phyloP scores from a whole-genome alignment of 2,888 invertebrate genomes.

The Cantharis rufa region DNA sequence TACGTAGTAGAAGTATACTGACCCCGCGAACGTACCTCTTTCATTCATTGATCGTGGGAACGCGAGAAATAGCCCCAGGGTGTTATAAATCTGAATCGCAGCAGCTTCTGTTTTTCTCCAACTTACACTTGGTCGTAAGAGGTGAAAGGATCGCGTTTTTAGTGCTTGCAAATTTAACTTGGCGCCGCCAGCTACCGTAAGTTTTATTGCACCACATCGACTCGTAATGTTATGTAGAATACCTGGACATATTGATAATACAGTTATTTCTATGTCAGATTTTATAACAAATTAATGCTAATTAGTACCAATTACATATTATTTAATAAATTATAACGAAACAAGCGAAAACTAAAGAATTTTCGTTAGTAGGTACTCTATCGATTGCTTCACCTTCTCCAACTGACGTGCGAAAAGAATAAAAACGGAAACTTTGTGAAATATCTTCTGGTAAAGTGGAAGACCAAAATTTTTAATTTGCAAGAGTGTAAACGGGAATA shows the following conservation, averaged over 20 bases:
- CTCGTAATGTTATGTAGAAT: not conserved
- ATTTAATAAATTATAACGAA: not conserved
- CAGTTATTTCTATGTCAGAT: not conserved
- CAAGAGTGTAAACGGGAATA: not conserved
- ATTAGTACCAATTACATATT: not conserved
- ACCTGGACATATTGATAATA: not conserved
- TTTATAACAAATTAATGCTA: not conserved
- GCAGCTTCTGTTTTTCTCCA: conserved; percentile 29
- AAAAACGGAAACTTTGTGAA: not conserved
- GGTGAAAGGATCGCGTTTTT: conserved; percentile 24
- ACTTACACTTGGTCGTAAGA: conserved; percentile 14
- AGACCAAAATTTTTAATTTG: not conserved
- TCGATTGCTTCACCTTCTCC: not conserved
- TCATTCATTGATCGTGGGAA: conserved; percentile 55
- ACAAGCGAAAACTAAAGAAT: not conserved
- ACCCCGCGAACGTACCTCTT: conserved; percentile 51
- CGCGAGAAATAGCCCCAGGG: conserved; percentile 26
- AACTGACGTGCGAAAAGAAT: not conserved
- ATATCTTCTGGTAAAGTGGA: too few species aligned
- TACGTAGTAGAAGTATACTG: conserved; percentile 52
- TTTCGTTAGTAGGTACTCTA: not conserved
- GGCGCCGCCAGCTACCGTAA: conserved; percentile 24
- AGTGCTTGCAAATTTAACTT: conserved; percentile 11
- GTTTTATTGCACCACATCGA: not conserved
- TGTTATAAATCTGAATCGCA: conserved; percentile 19